These are phyloP conservation scores for Hylyphantes graminicola DNA, from an alignment of 1,140 invertebrate species.

Conservation along the genomic window DNA sequence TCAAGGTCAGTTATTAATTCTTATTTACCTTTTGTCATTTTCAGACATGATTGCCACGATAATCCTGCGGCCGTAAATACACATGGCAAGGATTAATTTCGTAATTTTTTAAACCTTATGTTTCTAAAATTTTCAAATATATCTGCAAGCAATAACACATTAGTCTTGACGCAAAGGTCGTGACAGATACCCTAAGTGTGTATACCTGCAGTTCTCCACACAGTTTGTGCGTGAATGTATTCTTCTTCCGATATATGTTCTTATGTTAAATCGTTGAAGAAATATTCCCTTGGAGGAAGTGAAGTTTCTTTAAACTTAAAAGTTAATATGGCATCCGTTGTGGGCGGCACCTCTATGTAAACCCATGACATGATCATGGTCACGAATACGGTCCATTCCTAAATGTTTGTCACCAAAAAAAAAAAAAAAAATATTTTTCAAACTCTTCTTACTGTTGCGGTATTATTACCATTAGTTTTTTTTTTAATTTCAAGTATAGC, in stretches of 20 bases:
- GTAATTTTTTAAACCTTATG: constrained; percentile 59
- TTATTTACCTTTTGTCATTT: neutral
- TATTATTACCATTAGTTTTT: no score
- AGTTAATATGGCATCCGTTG: neutral
- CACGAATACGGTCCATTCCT: neutral
- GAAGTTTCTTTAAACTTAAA: neutral
- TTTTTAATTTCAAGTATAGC: no score
- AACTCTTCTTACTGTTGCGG: no score
- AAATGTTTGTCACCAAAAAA: no score
- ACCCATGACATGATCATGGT: constrained; percentile 19
- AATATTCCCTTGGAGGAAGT: neutral
- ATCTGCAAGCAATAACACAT: constrained; percentile 60
- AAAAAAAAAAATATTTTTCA: no score
- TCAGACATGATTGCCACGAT: constrained; percentile 20
- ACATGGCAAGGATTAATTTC: neutral
- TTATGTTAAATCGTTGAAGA: neutral
- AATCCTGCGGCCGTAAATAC: constrained; percentile 5
- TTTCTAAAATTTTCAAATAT: no score
- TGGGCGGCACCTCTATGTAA: constrained; percentile 14
- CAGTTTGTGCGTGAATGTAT: constrained; percentile 29
- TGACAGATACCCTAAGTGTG: neutral
- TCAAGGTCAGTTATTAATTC: constrained; percentile 13
- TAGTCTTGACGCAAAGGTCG: constrained; percentile 11
- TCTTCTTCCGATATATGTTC: constrained; percentile 3
- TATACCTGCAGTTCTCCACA: constrained; percentile 63